Evolutionary conservation across 1,140 invertebrate genomes (phyloP).

Genomic region (Penaeus japonicus): DNA sequence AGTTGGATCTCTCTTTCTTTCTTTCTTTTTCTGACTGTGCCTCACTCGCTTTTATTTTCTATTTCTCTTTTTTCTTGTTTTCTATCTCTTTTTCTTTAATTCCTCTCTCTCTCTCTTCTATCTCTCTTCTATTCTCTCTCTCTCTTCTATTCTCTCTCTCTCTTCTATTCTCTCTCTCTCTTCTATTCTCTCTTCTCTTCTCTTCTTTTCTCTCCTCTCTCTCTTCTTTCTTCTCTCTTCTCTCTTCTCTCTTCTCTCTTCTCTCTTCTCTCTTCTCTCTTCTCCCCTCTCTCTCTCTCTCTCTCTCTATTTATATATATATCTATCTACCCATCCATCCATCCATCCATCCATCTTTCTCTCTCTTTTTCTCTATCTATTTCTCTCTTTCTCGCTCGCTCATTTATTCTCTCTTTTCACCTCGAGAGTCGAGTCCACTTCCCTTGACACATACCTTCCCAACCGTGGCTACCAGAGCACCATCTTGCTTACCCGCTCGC

Average conservation of each 20-base stretch:
- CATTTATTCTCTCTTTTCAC: background rate
- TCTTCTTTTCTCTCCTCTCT: background rate
- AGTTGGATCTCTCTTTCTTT: background rate
- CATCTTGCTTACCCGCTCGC: background rate
- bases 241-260: background rate
- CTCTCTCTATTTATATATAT: background rate
- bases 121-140: background rate
- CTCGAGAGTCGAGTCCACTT: too few species aligned
- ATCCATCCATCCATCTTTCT: background rate
- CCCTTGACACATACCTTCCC: too few species aligned
- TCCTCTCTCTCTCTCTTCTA: too few species aligned
- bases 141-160: background rate
- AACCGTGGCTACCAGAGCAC: too few species aligned
- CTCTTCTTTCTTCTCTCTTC: background rate
- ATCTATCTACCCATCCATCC: background rate
- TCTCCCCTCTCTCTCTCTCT: background rate
- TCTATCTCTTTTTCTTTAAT: background rate
- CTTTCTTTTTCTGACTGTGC: background rate
- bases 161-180: background rate
- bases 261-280: background rate
- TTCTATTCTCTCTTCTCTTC: background rate
- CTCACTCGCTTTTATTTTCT: background rate
- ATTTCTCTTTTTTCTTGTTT: too few species aligned
- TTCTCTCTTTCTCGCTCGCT: background rate
- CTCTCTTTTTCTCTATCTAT: background rate